Percentiles rank a stretch among this genome's conserved stretches.
These are phyloP conservation scores for Apis cerana DNA, from an alignment of 1,140 invertebrate genomes.

Conservation along the genomic window DNA sequence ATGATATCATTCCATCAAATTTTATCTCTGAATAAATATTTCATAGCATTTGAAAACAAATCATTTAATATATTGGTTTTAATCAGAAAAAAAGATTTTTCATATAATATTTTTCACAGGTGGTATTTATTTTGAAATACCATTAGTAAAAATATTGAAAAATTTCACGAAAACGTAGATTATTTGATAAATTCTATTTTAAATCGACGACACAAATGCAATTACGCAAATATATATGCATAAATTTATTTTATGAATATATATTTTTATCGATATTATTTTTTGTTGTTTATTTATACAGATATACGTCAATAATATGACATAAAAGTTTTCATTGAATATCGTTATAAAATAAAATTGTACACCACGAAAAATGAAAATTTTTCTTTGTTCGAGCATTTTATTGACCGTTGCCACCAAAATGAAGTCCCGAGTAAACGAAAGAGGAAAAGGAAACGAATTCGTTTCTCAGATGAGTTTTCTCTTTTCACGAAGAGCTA, in stretches of 20 bases:
- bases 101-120: neutral
- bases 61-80: neutral
- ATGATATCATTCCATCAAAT: no score
- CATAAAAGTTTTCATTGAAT: neutral
- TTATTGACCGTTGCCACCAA: conserved; percentile 18
- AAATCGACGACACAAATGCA: neutral
- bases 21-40: no score
- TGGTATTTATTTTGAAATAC: neutral
- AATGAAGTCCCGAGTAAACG: conserved; percentile 22
- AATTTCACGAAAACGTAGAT: neutral
- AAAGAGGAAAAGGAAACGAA: conserved; percentile 24
- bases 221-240: neutral
- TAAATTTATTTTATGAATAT: neutral
- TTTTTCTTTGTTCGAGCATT: no score
- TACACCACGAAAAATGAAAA: neutral
- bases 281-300: neutral
- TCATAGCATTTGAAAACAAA: no score
- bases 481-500: conserved; percentile 26
- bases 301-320: neutral
- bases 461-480: conserved; percentile 24
- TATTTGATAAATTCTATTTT: neutral
- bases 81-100: neutral
- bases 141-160: neutral
- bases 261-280: neutral
- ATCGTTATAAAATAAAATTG: no score